Percentiles rank a stretch among this genome's conserved stretches.
Evolutionary conservation across 2,113 vertebrate species (phyloP).

Genomic region (Istiophorus platypterus): DNA sequence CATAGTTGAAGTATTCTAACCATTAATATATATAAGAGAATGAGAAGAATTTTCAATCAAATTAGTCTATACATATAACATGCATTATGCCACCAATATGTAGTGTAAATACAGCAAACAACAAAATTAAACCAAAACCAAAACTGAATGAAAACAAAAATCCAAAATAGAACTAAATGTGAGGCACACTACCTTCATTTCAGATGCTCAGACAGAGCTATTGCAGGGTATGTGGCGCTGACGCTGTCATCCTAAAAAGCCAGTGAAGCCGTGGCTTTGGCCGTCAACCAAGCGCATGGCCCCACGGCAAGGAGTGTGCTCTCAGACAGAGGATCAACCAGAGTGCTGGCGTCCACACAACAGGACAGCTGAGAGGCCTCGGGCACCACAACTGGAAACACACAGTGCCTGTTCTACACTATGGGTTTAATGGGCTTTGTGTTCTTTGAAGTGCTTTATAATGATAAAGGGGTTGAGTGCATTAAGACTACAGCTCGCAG

Average conservation of each 20-base stretch:
- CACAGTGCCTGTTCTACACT: neutral
- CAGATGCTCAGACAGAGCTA: conserved; percentile 16
- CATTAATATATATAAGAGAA: neutral
- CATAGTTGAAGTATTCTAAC: neutral
- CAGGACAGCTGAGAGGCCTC: conserved; percentile 60
- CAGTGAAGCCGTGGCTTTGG: conserved; percentile 56
- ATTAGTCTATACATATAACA: neutral
- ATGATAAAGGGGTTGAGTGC: conserved; percentile 34
- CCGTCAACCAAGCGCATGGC: conserved; percentile 42
- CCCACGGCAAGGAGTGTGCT: conserved; percentile 61
- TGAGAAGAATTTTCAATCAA: neutral
- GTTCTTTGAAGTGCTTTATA: conserved; percentile 63
- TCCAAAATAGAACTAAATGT: neutral
- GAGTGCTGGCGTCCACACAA: conserved; percentile 40
- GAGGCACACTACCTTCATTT: neutral
- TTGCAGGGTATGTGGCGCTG: neutral
- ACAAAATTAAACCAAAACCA: neutral
- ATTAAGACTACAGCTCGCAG: conserved; percentile 35
- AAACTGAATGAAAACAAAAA: neutral
- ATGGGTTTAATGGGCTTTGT: conserved; percentile 38
- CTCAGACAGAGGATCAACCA: conserved; percentile 43
- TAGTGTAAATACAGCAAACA: neutral
- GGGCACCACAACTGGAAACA: conserved; percentile 48
- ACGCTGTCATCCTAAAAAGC: conserved; percentile 50
- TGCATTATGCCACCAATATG: neutral